These are phyloP conservation scores for Lasioglossum vierecki DNA, from an alignment of 2,888 invertebrate genomes.

Conservation along the genomic window DNA sequence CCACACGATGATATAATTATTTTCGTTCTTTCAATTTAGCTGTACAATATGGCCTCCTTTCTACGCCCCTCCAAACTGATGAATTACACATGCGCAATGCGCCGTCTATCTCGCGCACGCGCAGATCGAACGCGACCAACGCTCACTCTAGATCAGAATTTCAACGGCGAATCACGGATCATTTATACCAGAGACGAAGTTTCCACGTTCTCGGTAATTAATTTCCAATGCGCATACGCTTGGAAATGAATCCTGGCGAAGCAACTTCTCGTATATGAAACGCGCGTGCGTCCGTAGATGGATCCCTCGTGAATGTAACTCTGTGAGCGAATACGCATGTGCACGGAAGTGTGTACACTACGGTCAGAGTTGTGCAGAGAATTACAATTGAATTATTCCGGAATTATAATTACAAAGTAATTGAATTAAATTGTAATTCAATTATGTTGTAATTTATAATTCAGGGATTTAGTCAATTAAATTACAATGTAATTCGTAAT, in stretches of 20 bases:
- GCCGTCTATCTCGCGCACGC: constrained; percentile 34
- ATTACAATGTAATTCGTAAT: no score
- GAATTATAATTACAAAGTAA: no score
- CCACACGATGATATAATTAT: constrained; percentile 70
- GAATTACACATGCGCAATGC: constrained; percentile 63
- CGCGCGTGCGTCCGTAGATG: neutral
- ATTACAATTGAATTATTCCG: no score
- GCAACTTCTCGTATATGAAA: neutral
- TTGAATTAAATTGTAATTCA: no score
- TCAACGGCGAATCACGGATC: neutral
- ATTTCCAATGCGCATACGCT: neutral
- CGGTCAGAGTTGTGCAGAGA: no score
- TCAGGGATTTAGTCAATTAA: no score
- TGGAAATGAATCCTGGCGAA: neutral
- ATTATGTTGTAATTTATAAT: no score
- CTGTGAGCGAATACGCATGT: neutral
- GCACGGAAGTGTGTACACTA: neutral
- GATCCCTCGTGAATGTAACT: neutral
- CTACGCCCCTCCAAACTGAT: constrained; percentile 82
- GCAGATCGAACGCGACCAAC: constrained; percentile 20
- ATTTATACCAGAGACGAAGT: neutral
- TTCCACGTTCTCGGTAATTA: neutral
- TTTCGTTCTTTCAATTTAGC: constrained; percentile 83
- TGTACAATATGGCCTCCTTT: constrained; percentile 84
- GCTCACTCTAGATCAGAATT: neutral